phyloP scores from a whole-genome alignment of 1,140 invertebrate species.

The Wasmannia auropunctata region DNA sequence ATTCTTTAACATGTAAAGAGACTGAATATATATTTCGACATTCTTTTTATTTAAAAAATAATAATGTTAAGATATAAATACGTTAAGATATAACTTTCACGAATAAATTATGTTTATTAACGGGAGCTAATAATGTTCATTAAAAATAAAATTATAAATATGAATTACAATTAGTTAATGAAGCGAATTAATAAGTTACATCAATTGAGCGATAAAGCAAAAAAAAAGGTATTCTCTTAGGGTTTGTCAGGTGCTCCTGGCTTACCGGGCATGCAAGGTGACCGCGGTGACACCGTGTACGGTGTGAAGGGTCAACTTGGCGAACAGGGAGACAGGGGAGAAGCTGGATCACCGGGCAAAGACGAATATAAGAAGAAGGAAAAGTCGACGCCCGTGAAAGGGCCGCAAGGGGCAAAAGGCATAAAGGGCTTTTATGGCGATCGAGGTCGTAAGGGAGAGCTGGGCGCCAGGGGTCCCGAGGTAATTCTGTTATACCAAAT shows the following conservation, averaged over 20 bases:
- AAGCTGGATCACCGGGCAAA: constrained; percentile 79
- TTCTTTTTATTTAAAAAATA: neutral
- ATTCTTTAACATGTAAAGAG: neutral
- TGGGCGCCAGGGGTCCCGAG: constrained; percentile 85
- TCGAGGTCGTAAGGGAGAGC: constrained; percentile 86
- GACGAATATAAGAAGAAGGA: constrained; percentile 38
- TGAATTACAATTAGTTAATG: neutral
- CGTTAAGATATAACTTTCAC: neutral
- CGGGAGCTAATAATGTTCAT: neutral
- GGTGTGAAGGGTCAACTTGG: constrained; percentile 83
- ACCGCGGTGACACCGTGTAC: constrained; percentile 81
- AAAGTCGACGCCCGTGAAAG: constrained; percentile 77
- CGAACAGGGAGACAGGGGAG: constrained; percentile 85
- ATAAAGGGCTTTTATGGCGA: constrained; percentile 87
- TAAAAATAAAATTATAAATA: neutral
- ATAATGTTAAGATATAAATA: neutral
- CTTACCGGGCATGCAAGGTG: constrained; percentile 86
- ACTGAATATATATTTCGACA: neutral
- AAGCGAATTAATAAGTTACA: neutral
- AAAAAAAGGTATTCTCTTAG: constrained; percentile 53
- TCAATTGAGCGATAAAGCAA: neutral
- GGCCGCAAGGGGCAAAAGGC: constrained; percentile 86
- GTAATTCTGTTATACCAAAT: constrained; percentile 80
- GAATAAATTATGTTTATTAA: no score
- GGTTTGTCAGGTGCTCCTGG: constrained; percentile 85